These are phyloP conservation scores for Gymnoscelis rufifasciata DNA, from an alignment of 2,888 invertebrate species.

Conservation along the genomic window DNA sequence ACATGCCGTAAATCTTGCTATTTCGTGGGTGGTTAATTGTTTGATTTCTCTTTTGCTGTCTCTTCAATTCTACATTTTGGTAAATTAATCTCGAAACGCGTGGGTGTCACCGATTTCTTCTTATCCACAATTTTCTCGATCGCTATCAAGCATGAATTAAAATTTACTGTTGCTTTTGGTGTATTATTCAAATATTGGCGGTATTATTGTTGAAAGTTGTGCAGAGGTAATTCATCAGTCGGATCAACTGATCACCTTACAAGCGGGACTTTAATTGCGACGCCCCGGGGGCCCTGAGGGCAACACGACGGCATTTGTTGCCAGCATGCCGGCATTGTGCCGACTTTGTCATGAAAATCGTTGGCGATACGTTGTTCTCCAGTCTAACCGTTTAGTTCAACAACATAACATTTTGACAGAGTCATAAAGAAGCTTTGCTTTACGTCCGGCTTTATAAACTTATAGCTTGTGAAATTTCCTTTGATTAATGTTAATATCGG, in stretches of 20 bases:
- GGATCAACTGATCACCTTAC: constrained; percentile 53
- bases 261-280: constrained; percentile 63
- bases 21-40: constrained; percentile 31
- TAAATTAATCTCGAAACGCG: constrained; percentile 27
- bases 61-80: constrained; percentile 28
- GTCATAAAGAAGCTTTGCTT: constrained; percentile 29
- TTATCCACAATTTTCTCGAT: constrained; percentile 11
- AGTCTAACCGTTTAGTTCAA: constrained; percentile 41
- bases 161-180: constrained; percentile 7
- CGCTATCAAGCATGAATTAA: constrained; percentile 5
- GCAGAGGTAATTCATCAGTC: constrained; percentile 40
- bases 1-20: constrained; percentile 29
- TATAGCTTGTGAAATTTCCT: constrained; percentile 8
- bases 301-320: constrained; percentile 64
- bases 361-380: constrained; percentile 51
- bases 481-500: constrained; percentile 1
- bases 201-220: constrained; percentile 28
- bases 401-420: constrained; percentile 36
- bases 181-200: constrained; percentile 11
- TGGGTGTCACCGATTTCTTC: constrained; percentile 19
- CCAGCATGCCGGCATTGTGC: constrained; percentile 49
- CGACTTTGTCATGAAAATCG: constrained; percentile 57
- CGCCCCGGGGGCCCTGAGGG: constrained; percentile 64
- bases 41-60: constrained; percentile 29
- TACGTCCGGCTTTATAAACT: constrained; percentile 20